A percentile compares a stretch with the other conserved stretches of the same genome.
These are phyloP conservation scores for Rafetus swinhoei DNA, from an alignment of 2,113 vertebrate species.

Conservation along the genomic window DNA sequence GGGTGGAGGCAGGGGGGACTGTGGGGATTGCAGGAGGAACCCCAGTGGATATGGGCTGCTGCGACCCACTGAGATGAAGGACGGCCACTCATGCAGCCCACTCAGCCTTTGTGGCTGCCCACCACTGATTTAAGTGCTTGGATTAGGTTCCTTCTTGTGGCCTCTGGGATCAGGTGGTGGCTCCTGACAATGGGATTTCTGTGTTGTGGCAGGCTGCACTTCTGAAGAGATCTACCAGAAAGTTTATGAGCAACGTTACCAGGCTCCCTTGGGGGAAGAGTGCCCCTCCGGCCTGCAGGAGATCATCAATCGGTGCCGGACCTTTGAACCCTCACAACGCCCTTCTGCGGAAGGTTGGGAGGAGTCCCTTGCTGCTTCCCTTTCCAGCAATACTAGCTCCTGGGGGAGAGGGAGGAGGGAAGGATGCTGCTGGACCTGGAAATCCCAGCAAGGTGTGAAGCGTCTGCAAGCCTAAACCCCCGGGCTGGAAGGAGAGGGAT, in stretches of 20 bases:
- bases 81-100: too few species aligned
- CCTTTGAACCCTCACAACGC: constrained; percentile 75
- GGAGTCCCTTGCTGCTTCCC: neutral
- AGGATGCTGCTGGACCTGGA: too few species aligned
- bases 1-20: too few species aligned
- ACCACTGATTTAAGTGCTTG: neutral
- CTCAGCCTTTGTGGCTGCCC: too few species aligned
- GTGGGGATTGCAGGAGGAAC: too few species aligned
- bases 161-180: neutral
- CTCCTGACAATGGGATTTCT: neutral
- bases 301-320: constrained; percentile 78
- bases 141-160: neutral
- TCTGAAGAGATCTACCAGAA: constrained; percentile 70
- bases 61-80: too few species aligned
- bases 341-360: constrained; percentile 82
- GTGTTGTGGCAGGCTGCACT: constrained; percentile 58
- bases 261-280: constrained; percentile 77
- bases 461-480: too few species aligned
- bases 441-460: too few species aligned
- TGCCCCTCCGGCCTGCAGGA: constrained; percentile 76
- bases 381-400: neutral
- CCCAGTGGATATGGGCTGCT: too few species aligned
- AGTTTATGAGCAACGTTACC: constrained; percentile 53
- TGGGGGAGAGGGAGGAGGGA: too few species aligned
- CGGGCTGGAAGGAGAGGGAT: too few species aligned